A percentile compares a stretch with the other conserved stretches of the same genome.
phyloP scores from a whole-genome alignment of 2,888 invertebrate species.

The Lordiphosa andalusiaca region DNA sequence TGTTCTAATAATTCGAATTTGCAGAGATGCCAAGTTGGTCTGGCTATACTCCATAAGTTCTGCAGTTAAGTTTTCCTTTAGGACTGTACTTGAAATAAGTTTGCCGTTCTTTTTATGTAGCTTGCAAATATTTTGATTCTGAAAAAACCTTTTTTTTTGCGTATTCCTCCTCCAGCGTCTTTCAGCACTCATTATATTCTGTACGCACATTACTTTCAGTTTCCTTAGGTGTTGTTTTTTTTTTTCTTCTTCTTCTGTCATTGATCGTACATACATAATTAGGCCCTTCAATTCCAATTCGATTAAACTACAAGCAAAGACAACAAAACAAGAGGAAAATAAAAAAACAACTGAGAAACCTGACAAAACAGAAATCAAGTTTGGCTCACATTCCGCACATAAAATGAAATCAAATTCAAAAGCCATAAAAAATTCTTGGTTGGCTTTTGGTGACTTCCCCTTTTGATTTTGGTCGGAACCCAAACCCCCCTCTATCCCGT shows the following conservation, averaged over 20 bases:
- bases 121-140: too few species aligned
- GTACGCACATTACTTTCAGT: slow-evolving; percentile 60
- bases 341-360: not conserved
- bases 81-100: too few species aligned
- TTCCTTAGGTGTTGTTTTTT: slow-evolving; percentile 39
- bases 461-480: slow-evolving; percentile 54
- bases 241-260: too few species aligned
- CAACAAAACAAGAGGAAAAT: not conserved
- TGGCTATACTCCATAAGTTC: too few species aligned
- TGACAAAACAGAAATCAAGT: slow-evolving; percentile 28
- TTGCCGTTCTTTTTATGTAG: too few species aligned
- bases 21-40: too few species aligned
- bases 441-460: slow-evolving; percentile 48
- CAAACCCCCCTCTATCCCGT: slow-evolving; percentile 1
- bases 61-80: too few species aligned
- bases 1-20: too few species aligned
- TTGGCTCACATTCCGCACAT: slow-evolving; percentile 37
- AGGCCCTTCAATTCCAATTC: slow-evolving; percentile 33
- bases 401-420: slow-evolving; percentile 61
- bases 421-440: slow-evolving; percentile 50
- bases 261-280: slow-evolving; percentile 4
- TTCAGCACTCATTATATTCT: slow-evolving; percentile 48
- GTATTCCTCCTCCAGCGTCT: too few species aligned
- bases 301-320: slow-evolving; percentile 1
- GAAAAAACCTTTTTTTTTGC: too few species aligned